phyloP scores from a whole-genome alignment of 2,113 vertebrate species.

The Anhinga anhinga region DNA sequence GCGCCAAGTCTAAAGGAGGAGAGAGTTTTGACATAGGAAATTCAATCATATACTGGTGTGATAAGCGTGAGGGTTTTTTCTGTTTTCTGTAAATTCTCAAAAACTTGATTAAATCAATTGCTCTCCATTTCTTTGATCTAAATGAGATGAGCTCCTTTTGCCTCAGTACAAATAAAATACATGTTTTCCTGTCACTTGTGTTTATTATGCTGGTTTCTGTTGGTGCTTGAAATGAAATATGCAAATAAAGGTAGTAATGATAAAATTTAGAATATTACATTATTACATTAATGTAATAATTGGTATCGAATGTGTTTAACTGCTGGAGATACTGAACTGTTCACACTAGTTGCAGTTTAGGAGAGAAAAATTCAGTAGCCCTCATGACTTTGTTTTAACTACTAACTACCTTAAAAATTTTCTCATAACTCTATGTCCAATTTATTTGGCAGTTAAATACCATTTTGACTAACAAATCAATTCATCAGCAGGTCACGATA shows the following conservation, averaged over 20 bases:
- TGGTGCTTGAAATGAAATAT: background rate
- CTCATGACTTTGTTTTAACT: background rate
- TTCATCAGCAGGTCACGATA: background rate
- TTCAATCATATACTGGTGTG: background rate
- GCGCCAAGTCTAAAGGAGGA: constrained; percentile 32
- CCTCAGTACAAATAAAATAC: constrained; percentile 66
- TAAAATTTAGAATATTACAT: background rate
- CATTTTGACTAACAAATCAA: background rate
- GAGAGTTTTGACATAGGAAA: constrained; percentile 33
- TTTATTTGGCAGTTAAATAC: background rate
- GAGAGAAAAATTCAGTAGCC: background rate
- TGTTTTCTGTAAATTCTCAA: constrained; percentile 47
- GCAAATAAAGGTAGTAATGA: background rate
- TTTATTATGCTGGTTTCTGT: background rate
- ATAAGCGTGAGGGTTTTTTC: background rate
- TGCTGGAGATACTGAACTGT: background rate
- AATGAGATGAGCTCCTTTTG: constrained; percentile 11
- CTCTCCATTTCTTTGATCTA: constrained; percentile 36
- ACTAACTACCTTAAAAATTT: background rate
- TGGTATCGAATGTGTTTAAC: background rate
- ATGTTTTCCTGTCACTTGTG: constrained; percentile 24
- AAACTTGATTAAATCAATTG: constrained; percentile 15
- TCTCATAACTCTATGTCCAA: background rate
- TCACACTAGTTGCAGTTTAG: background rate
- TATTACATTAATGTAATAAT: background rate